These are phyloP conservation scores for Pelusios castaneus DNA, from an alignment of 2,113 vertebrate genomes.

Conservation along the genomic window DNA sequence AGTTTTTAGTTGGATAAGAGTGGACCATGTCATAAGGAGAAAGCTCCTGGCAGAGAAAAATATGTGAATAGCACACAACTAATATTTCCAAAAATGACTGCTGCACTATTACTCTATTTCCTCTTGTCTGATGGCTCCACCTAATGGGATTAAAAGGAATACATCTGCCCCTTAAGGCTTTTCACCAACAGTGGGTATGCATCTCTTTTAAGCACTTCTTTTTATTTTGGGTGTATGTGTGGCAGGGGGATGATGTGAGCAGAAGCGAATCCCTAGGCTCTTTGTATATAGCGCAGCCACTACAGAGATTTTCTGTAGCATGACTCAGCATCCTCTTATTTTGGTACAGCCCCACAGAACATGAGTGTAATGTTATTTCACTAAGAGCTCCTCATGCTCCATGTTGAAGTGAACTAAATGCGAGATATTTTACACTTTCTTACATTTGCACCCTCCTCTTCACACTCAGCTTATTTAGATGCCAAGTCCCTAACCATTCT, in stretches of 20 bases:
- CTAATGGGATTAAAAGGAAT: conserved; percentile 41
- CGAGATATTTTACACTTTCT: neutral
- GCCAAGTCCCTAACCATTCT: neutral
- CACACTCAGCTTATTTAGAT: neutral
- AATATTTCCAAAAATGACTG: neutral
- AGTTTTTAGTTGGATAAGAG: conserved; percentile 1
- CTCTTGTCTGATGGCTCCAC: conserved; percentile 67
- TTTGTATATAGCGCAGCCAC: neutral
- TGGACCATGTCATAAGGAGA: conserved; percentile 4
- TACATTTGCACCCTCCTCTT: neutral
- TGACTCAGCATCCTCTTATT: neutral
- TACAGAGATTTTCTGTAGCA: neutral
- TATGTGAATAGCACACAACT: neutral
- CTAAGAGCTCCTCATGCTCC: neutral
- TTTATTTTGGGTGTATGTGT: neutral
- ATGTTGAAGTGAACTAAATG: neutral
- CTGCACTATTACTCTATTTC: neutral
- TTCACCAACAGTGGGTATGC: neutral
- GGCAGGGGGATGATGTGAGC: neutral
- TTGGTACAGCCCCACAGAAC: accelerated
- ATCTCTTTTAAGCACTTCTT: neutral
- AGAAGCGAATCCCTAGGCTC: neutral
- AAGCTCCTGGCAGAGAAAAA: conserved; percentile 28
- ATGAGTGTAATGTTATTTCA: neutral
- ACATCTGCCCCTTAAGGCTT: neutral